Evolutionary conservation across 2,888 invertebrate species (phyloP).

Genomic region (Trichogramma evanescens): DNA sequence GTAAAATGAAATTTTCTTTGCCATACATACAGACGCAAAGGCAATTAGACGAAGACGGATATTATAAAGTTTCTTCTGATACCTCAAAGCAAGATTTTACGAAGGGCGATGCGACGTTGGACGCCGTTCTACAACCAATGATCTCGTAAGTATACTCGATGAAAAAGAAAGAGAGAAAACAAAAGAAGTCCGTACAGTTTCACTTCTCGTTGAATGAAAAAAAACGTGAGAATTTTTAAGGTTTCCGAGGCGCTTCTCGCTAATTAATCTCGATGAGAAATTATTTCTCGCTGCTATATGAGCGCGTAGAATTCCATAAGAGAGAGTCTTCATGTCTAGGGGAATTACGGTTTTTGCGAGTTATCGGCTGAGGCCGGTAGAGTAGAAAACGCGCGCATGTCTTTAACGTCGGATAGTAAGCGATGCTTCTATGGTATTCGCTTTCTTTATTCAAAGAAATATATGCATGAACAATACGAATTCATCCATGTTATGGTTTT

Average conservation of each 20-base stretch:
- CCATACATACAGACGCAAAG: constrained; percentile 37
- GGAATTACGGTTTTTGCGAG: neutral
- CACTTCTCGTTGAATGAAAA: too few species aligned
- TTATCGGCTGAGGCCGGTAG: constrained; percentile 21
- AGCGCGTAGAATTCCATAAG: too few species aligned
- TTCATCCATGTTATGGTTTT: neutral
- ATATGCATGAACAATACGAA: neutral
- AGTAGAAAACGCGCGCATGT: constrained; percentile 4
- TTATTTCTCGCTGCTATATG: too few species aligned
- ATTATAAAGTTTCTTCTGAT: constrained; percentile 44
- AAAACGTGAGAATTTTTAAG: too few species aligned
- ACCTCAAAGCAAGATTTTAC: constrained; percentile 38
- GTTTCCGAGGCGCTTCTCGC: too few species aligned
- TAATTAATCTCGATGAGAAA: too few species aligned
- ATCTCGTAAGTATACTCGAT: constrained; percentile 41
- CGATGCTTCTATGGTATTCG: neutral
- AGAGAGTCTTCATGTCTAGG: too few species aligned
- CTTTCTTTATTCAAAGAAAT: neutral
- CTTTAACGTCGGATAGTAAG: neutral
- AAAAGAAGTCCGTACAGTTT: too few species aligned
- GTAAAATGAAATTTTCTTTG: constrained; percentile 40
- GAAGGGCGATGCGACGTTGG: constrained; percentile 43
- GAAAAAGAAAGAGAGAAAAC: neutral
- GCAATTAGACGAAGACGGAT: constrained; percentile 44
- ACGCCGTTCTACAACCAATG: constrained; percentile 46